phyloP scores from a whole-genome alignment of 2,888 invertebrate genomes.

The Dryocosmus kuriphilus region DNA sequence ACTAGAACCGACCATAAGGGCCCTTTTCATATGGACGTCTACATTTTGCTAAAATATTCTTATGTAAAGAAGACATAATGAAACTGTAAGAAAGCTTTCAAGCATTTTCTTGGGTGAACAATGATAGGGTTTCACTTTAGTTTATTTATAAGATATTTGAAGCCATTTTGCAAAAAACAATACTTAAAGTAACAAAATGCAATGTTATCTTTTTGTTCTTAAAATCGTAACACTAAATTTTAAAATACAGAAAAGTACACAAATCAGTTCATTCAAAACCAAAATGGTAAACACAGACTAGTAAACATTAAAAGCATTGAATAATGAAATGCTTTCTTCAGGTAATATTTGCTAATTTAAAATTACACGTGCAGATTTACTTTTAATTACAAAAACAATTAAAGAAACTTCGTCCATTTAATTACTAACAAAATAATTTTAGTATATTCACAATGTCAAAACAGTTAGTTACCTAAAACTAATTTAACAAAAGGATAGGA shows the following conservation, averaged over 20 bases:
- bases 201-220: too few relatives aligned
- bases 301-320: background rate
- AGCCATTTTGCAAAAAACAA: background rate
- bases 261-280: background rate
- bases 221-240: background rate
- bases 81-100: background rate
- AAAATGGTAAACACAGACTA: background rate
- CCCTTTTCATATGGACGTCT: too few relatives aligned
- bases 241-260: background rate
- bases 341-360: background rate
- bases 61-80: too few relatives aligned
- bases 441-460: slow-evolving; percentile 34
- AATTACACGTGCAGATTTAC: background rate
- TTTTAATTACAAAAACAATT: background rate
- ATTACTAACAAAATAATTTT: background rate
- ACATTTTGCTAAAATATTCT: too few relatives aligned
- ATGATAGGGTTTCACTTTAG: too few relatives aligned
- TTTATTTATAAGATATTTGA: too few relatives aligned
- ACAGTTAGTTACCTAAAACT: slow-evolving; percentile 21
- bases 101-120: background rate
- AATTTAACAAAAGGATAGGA: slow-evolving; percentile 29
- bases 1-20: too few relatives aligned
- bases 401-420: background rate
- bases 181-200: too few relatives aligned
- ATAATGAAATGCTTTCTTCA: background rate